Evolutionary conservation across 2,113 vertebrate species (phyloP).

Genomic region (Spea bombifrons): DNA sequence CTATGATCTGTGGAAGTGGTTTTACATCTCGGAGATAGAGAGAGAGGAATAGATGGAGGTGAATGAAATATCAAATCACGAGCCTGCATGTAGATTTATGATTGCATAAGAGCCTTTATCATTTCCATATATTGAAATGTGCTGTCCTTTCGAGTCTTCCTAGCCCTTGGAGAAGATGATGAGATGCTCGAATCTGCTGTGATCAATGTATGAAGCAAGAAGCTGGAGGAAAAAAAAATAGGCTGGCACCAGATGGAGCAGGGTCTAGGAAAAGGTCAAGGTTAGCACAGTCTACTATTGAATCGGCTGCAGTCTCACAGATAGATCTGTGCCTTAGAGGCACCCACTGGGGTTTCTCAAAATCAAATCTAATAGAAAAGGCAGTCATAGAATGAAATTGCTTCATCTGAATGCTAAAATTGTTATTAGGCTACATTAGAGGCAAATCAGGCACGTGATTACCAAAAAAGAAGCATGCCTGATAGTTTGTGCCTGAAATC

Average conservation of each 20-base stretch:
- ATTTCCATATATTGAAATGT: slow-evolving; percentile 84
- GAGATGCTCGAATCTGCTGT: slow-evolving; percentile 72
- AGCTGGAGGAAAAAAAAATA: slow-evolving; percentile 64
- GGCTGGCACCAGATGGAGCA: slow-evolving; percentile 87
- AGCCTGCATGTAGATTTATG: slow-evolving; percentile 79
- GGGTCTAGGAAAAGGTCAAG: slow-evolving; percentile 87
- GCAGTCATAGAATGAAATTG: slow-evolving; percentile 81
- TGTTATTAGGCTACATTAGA: slow-evolving; percentile 85
- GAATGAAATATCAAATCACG: slow-evolving; percentile 73
- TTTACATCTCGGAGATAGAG: slow-evolving; percentile 62
- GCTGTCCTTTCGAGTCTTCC: slow-evolving; percentile 70
- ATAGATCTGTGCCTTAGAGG: slow-evolving; percentile 83
- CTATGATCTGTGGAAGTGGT: slow-evolving; percentile 59
- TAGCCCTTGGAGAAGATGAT: slow-evolving; percentile 68
- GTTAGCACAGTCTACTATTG: slow-evolving; percentile 84
- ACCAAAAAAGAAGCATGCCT: slow-evolving; percentile 71
- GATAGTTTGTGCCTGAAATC: slow-evolving; percentile 72
- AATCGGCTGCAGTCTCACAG: slow-evolving; percentile 81
- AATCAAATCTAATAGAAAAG: slow-evolving; percentile 86
- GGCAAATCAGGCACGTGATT: slow-evolving; percentile 72
- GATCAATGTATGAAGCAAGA: slow-evolving; percentile 80
- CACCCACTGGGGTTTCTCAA: slow-evolving; percentile 84
- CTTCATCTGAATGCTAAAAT: slow-evolving; percentile 90
- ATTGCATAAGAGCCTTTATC: slow-evolving; percentile 76
- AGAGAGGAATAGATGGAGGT: slow-evolving; percentile 64